Conservation (phyloP, 2,797 vertebrate genomes). For the Poecilia velifera region DNA sequence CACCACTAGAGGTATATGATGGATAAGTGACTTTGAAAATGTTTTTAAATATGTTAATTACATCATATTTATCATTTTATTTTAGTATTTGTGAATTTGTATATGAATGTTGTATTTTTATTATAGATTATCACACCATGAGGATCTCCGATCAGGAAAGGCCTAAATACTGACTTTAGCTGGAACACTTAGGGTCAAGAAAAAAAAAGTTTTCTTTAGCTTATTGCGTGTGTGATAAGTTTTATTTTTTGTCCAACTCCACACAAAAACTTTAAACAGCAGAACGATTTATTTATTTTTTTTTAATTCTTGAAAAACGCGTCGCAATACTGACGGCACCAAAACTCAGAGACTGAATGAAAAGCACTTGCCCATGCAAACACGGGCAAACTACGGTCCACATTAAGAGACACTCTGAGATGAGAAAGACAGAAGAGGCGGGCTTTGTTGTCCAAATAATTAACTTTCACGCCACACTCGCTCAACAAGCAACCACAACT, state of each 20-base stretch:
- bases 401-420: not conserved
- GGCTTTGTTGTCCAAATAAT: constrained; percentile 65
- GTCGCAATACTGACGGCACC: not conserved
- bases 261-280: not conserved
- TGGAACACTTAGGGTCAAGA: not conserved
- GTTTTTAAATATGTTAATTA: not conserved
- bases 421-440: constrained; percentile 35
- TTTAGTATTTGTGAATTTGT: not conserved
- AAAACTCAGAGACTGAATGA: not conserved
- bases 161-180: not conserved
- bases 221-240: not conserved
- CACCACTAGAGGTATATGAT: not conserved
- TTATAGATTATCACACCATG: not conserved
- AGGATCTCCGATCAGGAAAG: not conserved
- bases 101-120: not conserved
- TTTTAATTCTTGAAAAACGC: not conserved
- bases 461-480: constrained; percentile 43
- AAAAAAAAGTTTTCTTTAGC: no score
- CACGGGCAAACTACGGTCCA: not conserved
- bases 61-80: not conserved
- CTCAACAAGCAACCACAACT: constrained; percentile 25
- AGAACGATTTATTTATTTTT: no score
- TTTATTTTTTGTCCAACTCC: not conserved
- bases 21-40: not conserved
- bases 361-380: not conserved